phyloP scores from a whole-genome alignment of 2,797 vertebrate genomes.

The Gallirallus australis region DNA sequence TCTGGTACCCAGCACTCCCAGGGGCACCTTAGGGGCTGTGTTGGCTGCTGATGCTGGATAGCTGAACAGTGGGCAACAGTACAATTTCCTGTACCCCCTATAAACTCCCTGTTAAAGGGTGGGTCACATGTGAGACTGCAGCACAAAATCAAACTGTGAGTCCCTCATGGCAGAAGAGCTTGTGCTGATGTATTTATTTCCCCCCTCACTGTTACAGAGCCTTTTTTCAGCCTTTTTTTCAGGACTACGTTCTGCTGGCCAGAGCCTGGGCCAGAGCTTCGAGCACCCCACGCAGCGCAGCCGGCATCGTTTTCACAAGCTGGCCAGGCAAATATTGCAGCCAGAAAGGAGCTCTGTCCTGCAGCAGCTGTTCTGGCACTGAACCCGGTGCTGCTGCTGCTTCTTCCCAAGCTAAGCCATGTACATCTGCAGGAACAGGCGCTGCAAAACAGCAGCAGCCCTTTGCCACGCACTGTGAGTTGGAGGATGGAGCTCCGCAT shows the following conservation, averaged over 20 bases:
- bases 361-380: neutral
- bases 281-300: neutral
- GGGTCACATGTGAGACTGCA: accelerated
- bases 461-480: neutral
- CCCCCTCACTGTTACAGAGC: neutral
- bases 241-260: neutral
- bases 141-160: neutral
- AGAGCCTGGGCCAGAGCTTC: neutral
- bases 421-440: neutral
- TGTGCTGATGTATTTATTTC: neutral
- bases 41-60: neutral
- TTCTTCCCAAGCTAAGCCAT: neutral
- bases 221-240: neutral
- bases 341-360: neutral
- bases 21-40: neutral
- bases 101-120: neutral
- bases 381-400: neutral
- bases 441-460: neutral
- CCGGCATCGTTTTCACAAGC: neutral
- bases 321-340: neutral
- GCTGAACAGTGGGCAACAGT: neutral
- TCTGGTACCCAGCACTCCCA: neutral
- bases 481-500: neutral
- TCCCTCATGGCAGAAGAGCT: neutral
- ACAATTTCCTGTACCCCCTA: neutral